Conservation (phyloP, 1,140 invertebrate genomes). For the Aphis craccivora region DNA sequence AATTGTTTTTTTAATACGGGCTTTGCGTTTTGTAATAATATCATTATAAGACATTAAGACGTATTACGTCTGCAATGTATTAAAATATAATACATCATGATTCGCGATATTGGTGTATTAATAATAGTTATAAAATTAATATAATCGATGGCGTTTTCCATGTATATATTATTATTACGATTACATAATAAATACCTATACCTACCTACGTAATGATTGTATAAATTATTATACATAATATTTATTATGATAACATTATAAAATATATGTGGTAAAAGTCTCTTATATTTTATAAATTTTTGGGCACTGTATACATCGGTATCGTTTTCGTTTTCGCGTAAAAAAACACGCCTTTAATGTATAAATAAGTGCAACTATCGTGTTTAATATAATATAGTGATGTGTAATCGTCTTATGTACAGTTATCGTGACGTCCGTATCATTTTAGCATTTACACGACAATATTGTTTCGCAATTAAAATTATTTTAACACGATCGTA, state of each 20-base stretch:
- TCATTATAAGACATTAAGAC: background rate
- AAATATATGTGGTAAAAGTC: background rate
- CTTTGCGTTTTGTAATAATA: no score
- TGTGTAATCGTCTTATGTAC: constrained; percentile 22
- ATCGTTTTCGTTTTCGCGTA: background rate
- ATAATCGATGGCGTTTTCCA: background rate
- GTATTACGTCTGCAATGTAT: background rate
- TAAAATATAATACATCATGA: background rate
- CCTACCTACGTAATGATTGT: background rate
- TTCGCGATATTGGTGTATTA: background rate
- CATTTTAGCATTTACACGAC: background rate
- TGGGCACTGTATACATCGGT: background rate
- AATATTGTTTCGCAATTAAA: background rate
- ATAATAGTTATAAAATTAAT: background rate
- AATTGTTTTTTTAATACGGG: background rate
- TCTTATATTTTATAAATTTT: background rate
- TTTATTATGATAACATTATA: background rate
- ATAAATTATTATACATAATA: background rate
- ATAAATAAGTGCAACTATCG: background rate
- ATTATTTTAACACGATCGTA: background rate
- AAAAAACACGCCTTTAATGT: background rate
- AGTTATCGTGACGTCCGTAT: background rate
- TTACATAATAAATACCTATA: background rate
- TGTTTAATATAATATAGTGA: background rate
- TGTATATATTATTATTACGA: background rate